Percentiles rank a stretch among this genome's conserved stretches.
phyloP scores from a whole-genome alignment of 53 echinoderm and acorn worm genomes.

The Crossaster papposus region DNA sequence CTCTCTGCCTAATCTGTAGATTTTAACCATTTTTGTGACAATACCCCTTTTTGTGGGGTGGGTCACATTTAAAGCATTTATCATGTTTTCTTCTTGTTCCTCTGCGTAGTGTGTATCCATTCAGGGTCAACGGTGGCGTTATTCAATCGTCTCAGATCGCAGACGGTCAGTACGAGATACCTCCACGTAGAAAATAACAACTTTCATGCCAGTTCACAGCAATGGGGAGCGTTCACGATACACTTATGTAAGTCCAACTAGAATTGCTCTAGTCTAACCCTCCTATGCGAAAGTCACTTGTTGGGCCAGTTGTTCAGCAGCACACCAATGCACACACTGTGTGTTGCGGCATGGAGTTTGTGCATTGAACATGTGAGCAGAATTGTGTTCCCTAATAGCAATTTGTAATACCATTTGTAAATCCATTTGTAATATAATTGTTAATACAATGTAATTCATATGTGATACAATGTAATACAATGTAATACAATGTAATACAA shows the following conservation, averaged over 20 bases:
- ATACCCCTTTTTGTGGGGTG: too few species aligned
- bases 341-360: too few species aligned
- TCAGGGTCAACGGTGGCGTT: conserved; percentile 99
- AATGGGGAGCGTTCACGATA: conserved; percentile 99
- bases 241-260: conserved; percentile 83
- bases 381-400: too few species aligned
- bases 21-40: too few species aligned
- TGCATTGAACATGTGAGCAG: too few species aligned
- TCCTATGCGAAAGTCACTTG: too few species aligned
- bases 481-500: too few species aligned
- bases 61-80: background rate
- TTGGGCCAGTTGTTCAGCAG: too few species aligned
- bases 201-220: conserved; percentile 97
- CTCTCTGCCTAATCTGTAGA: background rate
- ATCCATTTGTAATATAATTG: background rate
- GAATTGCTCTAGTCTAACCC: too few species aligned
- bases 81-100: background rate
- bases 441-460: background rate
- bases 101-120: conserved; percentile 87
- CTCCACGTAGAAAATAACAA: conserved; percentile 98
- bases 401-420: too few species aligned
- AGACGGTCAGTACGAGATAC: conserved; percentile 98
- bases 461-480: background rate
- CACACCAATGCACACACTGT: too few species aligned
- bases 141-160: conserved; percentile 92